Base-by-base conservation (phyloP, 1,140 invertebrate species). In the Parasteatoda tepidariorum region DNA sequence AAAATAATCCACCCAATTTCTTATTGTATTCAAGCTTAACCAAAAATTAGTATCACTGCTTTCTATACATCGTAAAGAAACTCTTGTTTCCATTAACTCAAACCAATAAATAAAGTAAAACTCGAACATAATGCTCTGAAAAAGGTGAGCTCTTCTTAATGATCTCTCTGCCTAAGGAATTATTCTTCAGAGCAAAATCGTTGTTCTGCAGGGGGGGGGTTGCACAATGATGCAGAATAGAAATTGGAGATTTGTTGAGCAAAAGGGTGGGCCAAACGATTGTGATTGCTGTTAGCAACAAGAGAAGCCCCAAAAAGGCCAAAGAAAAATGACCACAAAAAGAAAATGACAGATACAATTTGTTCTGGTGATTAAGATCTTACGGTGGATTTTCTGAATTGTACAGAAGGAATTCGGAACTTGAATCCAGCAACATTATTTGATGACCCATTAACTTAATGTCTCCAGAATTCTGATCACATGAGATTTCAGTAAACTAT, bases 391-490 rank as follows among this genome's bases (percentile, higher is more conserved):
- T 67, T 67, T 24, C 64, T 34, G 22, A 67, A 67, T 34, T 67
- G 64, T 67, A 31, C 34, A 34, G 38, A 9, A 18, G 64, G 64
- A 67, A 30, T 64, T 30, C 31, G 9, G 15, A 24, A 22, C 2
- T 11, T 4, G 38, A 7, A 22, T 9, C 64, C 33, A 41, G 31
- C 38, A 38, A 33, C 64, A 30, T 67, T 31, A 33, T 67, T 67
- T 67, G 64, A 67, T 67, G 64, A 67, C 64, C 64, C 64, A 67
- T 67, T 67, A 67, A 67, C 31, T 67, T 67, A 67, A 67, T 67
- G 64, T 67, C 64, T 22, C 31, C n/a, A n/a, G n/a, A n/a, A n/a
- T n/a, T n/a, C n/a, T n/a, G n/a, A n/a, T n/a, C n/a, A n/a, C n/a
- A n/a, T n/a, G n/a, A n/a, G n/a, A n/a, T n/a, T n/a, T n/a, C n/a